Evolutionary conservation across 2,797 vertebrate species (phyloP).

Genomic region (Monodelphis domestica): DNA sequence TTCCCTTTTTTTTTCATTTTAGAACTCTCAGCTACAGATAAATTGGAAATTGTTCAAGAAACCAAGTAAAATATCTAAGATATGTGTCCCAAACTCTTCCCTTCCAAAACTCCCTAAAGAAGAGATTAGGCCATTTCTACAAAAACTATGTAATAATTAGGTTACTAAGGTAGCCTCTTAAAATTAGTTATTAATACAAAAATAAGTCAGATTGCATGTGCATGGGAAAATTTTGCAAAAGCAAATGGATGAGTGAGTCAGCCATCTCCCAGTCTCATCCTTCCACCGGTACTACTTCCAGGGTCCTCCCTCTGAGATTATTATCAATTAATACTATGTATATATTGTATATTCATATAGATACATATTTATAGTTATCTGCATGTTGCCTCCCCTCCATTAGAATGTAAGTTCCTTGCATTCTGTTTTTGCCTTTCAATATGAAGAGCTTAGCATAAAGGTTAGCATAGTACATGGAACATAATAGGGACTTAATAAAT

Average conservation of each 20-base stretch:
- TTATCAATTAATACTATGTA: background rate
- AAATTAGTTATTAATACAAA: constrained; percentile 57
- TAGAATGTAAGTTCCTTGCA: background rate
- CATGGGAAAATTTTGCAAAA: constrained; percentile 4
- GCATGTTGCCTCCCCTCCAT: background rate
- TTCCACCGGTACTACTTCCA: background rate
- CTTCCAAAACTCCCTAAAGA: constrained; percentile 9
- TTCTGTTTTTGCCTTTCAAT: background rate
- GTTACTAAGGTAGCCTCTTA: constrained; percentile 14
- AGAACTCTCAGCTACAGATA: constrained; percentile 25
- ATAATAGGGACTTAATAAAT: background rate
- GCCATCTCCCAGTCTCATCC: background rate
- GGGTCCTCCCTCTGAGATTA: background rate
- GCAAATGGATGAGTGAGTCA: background rate
- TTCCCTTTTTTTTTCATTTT: constrained; percentile 50
- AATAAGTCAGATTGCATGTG: constrained; percentile 15
- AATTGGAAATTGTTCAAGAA: constrained; percentile 32
- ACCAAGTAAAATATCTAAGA: constrained; percentile 31
- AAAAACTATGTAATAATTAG: constrained; percentile 39
- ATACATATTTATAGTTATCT: background rate
- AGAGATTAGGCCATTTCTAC: constrained; percentile 31
- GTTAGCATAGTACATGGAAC: background rate
- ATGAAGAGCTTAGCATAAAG: background rate
- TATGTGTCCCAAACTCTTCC: constrained; percentile 4
- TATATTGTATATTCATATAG: no score